Conservation (phyloP, 2,888 invertebrate species). For the Polymixis lichenea region DNA sequence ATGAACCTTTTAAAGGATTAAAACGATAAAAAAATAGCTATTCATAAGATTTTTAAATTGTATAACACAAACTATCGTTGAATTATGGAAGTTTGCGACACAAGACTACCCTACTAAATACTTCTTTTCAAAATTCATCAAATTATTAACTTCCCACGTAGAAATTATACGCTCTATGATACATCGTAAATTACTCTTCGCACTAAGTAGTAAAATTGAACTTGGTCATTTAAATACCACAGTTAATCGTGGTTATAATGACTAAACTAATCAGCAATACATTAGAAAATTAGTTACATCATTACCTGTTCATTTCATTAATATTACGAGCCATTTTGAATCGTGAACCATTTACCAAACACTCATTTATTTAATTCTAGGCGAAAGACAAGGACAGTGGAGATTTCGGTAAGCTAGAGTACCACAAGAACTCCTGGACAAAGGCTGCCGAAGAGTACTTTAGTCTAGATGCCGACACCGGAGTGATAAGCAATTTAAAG, state of each 20-base stretch:
- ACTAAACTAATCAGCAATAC: neutral
- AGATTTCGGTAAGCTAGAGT: slow-evolving; percentile 94
- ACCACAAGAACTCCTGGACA: slow-evolving; percentile 89
- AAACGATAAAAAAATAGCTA: too few species aligned
- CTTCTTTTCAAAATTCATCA: neutral
- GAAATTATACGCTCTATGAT: neutral
- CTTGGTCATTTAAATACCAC: slow-evolving; percentile 1
- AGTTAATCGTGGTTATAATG: slow-evolving; percentile 4
- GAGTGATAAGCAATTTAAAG: slow-evolving; percentile 94
- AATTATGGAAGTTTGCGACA: neutral
- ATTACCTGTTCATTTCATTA: slow-evolving; percentile 7
- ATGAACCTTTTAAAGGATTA: too few species aligned
- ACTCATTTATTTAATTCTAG: slow-evolving; percentile 76
- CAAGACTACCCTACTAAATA: neutral
- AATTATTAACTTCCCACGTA: neutral
- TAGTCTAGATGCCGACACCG: slow-evolving; percentile 93
- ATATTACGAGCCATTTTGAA: neutral
- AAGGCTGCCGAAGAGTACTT: slow-evolving; percentile 92
- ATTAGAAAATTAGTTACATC: slow-evolving; percentile 21
- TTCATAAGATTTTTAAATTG: neutral
- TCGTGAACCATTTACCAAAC: neutral
- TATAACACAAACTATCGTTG: neutral
- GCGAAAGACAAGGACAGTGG: slow-evolving; percentile 97
- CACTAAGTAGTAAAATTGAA: neutral
- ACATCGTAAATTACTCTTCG: neutral